Evolutionary conservation across 2,888 invertebrate genomes (phyloP), one percentile per base, ranked within the genome.

Genomic region (Dolichomitus sp.): DNA sequence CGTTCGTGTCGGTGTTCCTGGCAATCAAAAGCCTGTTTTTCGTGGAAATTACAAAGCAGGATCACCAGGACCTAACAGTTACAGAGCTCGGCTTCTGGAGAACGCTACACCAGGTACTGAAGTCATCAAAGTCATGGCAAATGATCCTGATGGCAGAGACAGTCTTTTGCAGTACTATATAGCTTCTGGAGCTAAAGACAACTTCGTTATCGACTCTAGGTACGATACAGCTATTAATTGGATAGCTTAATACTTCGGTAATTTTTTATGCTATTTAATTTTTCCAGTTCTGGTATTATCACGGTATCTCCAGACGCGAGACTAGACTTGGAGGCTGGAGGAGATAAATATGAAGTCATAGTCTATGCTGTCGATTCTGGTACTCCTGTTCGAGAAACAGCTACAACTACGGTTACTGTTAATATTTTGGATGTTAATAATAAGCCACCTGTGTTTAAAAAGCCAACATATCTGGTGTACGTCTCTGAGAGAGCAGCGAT

Each of bases 11-110:
- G 97, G 97, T 0, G 97, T 97, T 4, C 96, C 97, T 0, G 97
- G 97, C 0, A 97, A 97, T 88, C 97, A 97, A 88, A 94, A 97
- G n/a, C 97, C 97, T 0, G 95, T 96, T n/a, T 97, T 97, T 88
- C 96, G 96, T 87, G 97, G 97, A 0, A 96, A 96, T 88, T 96
- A 96, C 86, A 96, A 96, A 79, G 94, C 95, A 27, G 87, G 86
- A 5, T 95, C 95, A 23, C 93, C 96, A 0, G 96, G 96, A 12
- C 96, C 97, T 0, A 96, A 96, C 89, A 96, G 96, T 63, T 97
- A 97, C 88, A 95, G 96, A 83, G 96, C 96, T 0, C 95, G 95
- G 65, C 95, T 97, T 23, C 94, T 95, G 66, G 97, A 97, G 93
- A 96, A 97, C 90, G 96, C 97, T 0, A 93, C 94, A 2, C 94